Evolutionary conservation across 2,888 invertebrate species (phyloP).

Genomic region (Agrotis clavis): DNA sequence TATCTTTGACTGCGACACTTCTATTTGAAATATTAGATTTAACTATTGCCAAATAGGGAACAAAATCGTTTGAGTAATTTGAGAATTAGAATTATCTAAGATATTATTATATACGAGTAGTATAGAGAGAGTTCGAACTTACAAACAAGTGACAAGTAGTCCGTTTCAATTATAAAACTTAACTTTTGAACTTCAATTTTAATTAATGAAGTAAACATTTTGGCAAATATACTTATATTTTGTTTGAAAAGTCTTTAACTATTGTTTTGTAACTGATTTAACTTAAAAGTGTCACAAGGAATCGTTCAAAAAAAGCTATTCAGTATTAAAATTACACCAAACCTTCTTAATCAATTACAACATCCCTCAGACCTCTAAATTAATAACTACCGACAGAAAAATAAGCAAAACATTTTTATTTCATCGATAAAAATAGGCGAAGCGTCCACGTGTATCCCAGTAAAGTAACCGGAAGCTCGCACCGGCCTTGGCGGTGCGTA

Average conservation of each 20-base stretch:
- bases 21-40: background rate
- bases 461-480: conserved; percentile 78
- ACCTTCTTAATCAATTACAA: conserved; percentile 40
- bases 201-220: background rate
- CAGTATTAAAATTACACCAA: conserved; percentile 35
- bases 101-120: no score
- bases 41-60: background rate
- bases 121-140: conserved; percentile 19
- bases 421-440: conserved; percentile 73
- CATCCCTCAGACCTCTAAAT: conserved; percentile 53
- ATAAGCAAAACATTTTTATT: conserved; percentile 64
- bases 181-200: background rate
- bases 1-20: background rate
- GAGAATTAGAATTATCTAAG: background rate
- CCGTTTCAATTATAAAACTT: background rate
- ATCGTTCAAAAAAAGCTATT: background rate
- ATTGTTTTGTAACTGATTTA: background rate
- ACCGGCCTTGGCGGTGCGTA: conserved; percentile 83
- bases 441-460: conserved; percentile 77
- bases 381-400: conserved; percentile 56
- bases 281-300: background rate
- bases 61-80: conserved; percentile 6
- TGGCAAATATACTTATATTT: background rate
- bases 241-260: background rate
- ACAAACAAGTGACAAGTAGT: background rate